A percentile compares a stretch with the other conserved stretches of the same genome.
phyloP scores from a whole-genome alignment of 2,797 vertebrate genomes.

The Rhinatrema bivittatum region DNA sequence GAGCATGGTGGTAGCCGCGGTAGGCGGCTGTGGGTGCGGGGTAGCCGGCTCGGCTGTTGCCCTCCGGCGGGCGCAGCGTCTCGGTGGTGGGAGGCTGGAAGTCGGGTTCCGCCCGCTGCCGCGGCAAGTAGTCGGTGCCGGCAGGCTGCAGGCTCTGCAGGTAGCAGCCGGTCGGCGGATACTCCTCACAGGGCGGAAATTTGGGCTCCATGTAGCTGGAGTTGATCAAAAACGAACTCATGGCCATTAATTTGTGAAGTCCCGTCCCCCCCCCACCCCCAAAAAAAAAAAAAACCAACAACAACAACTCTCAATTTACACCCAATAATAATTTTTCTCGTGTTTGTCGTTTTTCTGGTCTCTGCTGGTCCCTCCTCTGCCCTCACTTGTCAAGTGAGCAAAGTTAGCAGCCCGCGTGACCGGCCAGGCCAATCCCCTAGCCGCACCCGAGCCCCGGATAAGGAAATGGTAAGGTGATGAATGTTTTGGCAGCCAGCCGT shows the following conservation, averaged over 20 bases:
- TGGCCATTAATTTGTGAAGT: constrained; percentile 99
- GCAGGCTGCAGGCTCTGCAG: constrained; percentile 59
- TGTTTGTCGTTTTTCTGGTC: constrained; percentile 98
- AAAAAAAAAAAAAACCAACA: constrained; percentile 53
- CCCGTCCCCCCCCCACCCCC: too few relatives aligned
- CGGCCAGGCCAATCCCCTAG: constrained; percentile 69
- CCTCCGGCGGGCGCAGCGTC: constrained; percentile 63
- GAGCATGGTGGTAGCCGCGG: constrained; percentile 18
- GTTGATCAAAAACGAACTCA: constrained; percentile 99
- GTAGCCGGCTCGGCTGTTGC: constrained; percentile 74
- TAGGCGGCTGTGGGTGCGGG: constrained; percentile 71
- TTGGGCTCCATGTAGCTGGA: constrained; percentile 98
- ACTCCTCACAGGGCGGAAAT: constrained; percentile 96
- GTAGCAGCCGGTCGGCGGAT: constrained; percentile 85
- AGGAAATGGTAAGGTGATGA: constrained; percentile 66
- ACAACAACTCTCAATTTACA: too few relatives aligned
- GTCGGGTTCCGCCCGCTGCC: constrained; percentile 76
- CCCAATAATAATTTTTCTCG: constrained; percentile 84
- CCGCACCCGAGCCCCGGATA: constrained; percentile 82
- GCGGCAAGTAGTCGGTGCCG: constrained; percentile 70
- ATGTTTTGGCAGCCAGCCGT: constrained; percentile 7
- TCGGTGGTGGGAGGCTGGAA: constrained; percentile 62
- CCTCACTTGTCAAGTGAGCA: constrained; percentile 76
- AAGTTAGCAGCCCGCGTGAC: constrained; percentile 86
- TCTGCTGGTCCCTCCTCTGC: constrained; percentile 81